A percentile compares a stretch with the other conserved stretches of the same genome.
Evolutionary conservation across 35 echinoderm and acorn worm genomes (phyloP).

Genomic region (Ophiothrix spiculata): DNA sequence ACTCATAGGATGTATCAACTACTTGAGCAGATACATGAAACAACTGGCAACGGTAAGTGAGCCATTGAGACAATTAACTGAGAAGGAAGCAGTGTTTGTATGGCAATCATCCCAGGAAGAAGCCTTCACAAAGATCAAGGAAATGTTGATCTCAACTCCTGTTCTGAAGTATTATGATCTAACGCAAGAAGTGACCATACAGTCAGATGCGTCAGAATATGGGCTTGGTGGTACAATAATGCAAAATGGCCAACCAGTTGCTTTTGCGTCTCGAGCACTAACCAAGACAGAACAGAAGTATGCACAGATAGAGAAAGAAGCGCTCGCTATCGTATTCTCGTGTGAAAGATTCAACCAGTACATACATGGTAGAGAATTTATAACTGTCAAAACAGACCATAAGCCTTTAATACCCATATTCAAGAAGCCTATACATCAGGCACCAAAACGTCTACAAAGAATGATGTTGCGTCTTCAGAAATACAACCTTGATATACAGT

Average conservation of each 20-base stretch:
- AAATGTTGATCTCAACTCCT: constrained; percentile 27
- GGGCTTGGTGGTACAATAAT: constrained; percentile 42
- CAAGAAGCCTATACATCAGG: constrained; percentile 35
- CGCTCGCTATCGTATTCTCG: constrained; percentile 24
- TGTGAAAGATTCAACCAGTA: constrained; percentile 64
- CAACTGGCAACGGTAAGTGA: constrained; percentile 46
- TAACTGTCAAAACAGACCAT: constrained; percentile 52
- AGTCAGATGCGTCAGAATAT: constrained; percentile 46
- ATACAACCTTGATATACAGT: constrained; percentile 31
- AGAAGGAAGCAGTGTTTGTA: constrained; percentile 26
- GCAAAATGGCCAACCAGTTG: constrained; percentile 42
- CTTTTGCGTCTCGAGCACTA: constrained; percentile 38
- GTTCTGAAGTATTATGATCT: constrained; percentile 52
- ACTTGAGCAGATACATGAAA: constrained; percentile 53
- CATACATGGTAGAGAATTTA: constrained; percentile 5
- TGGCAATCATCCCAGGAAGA: constrained; percentile 21
- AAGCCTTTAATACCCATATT: constrained; percentile 62
- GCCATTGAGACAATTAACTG: constrained; percentile 41
- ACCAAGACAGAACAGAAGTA: constrained; percentile 23
- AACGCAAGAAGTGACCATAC: constrained; percentile 38
- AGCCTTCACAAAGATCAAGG: constrained; percentile 21
- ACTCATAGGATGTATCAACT: constrained; percentile 55
- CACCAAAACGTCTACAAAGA: constrained; percentile 59
- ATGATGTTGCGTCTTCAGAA: constrained; percentile 69
- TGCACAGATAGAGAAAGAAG: constrained; percentile 57